Base-by-base conservation (phyloP, 2,888 invertebrate genomes). In the Ennomos quercinarius region DNA sequence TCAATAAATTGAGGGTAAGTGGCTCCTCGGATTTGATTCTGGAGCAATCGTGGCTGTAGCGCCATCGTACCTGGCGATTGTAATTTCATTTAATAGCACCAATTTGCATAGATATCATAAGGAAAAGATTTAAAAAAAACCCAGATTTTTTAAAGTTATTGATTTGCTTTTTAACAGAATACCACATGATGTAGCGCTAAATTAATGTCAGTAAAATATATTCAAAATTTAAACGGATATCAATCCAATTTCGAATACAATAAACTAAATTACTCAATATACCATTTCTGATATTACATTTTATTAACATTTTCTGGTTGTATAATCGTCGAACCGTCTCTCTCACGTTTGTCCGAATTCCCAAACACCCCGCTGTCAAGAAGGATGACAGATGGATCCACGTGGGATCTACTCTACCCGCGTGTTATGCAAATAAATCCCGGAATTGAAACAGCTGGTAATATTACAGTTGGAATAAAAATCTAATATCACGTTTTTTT, bases 1-100 rank as follows among this genome's bases (percentile, higher is more conserved):
- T 57, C 38, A 54, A 48, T 64, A 52, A 52, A 53, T 52, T 43
- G 35, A 9, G 8, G 38, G 36, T 44, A 36, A 43, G 10, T 39
- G 40, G 48, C 36, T 43, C 42, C 10, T 35, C 10, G 11, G 36
- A 48, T 53, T 17, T 9, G 9, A 44, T 58, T 42, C 17, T 37
- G 8, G 12, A 37, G 43, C 11, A n/a, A 11, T 44, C 12, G 27
- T 36, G 17, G n/a, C 34, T n/a, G 27, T 27, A 13, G 17, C 17
- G 13, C 37, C 9, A 3, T 39, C 17, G 38, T 38, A 12, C 41
- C 35, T 8, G 8, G 8, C 37, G 38, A 39, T 39, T 37, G 43
- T 43, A 39, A 43, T 43, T 45, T 43, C 35, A 39, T 48, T 45
- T 39, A 34, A 39, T 45, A 12, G 45, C 42, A 45, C 12, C 34